Conservation (phyloP, 2,797 vertebrate genomes). For the Rhabdomys pumilio region DNA sequence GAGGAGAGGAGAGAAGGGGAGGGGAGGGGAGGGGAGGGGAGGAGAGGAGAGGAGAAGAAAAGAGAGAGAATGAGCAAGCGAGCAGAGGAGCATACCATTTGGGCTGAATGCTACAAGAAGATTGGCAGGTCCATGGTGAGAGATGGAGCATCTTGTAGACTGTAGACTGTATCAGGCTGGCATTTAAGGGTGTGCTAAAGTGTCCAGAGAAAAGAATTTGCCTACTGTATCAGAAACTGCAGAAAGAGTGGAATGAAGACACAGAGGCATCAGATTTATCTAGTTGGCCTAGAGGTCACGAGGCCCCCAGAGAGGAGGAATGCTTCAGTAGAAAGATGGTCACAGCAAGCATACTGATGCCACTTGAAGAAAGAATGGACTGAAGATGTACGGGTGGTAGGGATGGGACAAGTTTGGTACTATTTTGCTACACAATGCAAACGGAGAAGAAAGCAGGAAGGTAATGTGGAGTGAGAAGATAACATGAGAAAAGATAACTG, state of each 20-base stretch:
- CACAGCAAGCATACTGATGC: neutral
- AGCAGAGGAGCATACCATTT: neutral
- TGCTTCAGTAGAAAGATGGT: neutral
- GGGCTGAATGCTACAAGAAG: neutral
- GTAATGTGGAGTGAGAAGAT: neutral
- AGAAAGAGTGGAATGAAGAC: neutral
- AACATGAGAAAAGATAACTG: neutral
- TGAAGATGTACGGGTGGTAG: neutral
- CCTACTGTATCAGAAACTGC: neutral
- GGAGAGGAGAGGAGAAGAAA: no score
- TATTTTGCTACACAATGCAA: neutral
- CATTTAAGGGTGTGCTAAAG: constrained; percentile 30
- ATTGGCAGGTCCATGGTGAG: neutral
- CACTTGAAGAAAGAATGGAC: neutral
- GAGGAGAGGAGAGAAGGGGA: neutral
- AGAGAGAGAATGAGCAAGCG: neutral
- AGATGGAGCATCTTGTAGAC: neutral
- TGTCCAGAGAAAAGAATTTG: neutral
- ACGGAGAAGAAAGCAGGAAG: neutral
- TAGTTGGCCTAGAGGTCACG: neutral
- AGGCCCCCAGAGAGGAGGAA: neutral
- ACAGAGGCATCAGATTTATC: neutral
- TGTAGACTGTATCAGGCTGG: neutral
- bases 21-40: no score
- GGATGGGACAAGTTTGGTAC: neutral